A percentile compares a stretch with the other conserved stretches of the same genome.
phyloP scores from a whole-genome alignment of 2,888 invertebrate species.

The Sepiola atlantica region DNA sequence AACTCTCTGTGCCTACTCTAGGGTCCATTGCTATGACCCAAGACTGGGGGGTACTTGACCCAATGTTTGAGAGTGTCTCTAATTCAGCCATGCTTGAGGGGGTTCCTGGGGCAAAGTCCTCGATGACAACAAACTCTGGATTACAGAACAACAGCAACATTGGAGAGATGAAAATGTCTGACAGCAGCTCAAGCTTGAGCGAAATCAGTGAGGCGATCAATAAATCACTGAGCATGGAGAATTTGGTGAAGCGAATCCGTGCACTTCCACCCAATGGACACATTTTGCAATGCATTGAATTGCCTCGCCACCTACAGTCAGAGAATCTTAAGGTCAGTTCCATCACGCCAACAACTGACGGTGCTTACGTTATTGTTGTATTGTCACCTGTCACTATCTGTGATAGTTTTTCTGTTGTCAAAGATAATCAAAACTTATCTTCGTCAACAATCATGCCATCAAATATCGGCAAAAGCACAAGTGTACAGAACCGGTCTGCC shows the following conservation, averaged over 20 bases:
- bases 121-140: background rate
- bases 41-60: conserved; percentile 57
- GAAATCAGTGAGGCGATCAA: conserved; percentile 40
- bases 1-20: conserved; percentile 54
- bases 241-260: conserved; percentile 41
- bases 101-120: conserved; percentile 45
- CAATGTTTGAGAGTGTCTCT: conserved; percentile 56
- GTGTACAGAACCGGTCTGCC: background rate
- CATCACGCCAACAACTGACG: conserved; percentile 82
- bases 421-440: conserved; percentile 34
- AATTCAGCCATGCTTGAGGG: conserved; percentile 56
- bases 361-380: conserved; percentile 79
- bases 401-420: conserved; percentile 48
- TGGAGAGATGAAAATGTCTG: conserved; percentile 45
- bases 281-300: conserved; percentile 70
- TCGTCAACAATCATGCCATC: background rate
- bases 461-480: conserved; percentile 24
- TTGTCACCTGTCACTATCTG: conserved; percentile 59
- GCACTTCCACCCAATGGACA: conserved; percentile 48
- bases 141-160: conserved; percentile 44
- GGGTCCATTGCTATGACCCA: conserved; percentile 54
- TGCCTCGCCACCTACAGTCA: conserved; percentile 62
- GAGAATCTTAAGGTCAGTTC: conserved; percentile 79
- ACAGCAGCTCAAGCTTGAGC: conserved; percentile 45
- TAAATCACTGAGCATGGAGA: conserved; percentile 44